A percentile compares a stretch with the other conserved stretches of the same genome.
phyloP scores from a whole-genome alignment of 2,113 vertebrate species.

The Rhinoptilus africanus region DNA sequence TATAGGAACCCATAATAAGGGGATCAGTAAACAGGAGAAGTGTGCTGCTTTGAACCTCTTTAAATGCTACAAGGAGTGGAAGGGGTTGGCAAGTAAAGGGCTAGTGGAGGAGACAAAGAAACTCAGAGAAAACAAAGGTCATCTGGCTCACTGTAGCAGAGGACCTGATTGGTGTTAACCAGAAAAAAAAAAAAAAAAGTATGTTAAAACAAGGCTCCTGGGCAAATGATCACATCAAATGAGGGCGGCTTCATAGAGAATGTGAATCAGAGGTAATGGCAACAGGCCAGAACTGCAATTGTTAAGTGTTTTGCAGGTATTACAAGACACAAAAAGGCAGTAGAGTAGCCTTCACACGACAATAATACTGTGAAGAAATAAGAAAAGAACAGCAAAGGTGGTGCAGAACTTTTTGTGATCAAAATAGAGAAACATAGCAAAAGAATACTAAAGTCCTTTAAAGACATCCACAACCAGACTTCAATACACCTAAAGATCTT shows the following conservation, averaged over 20 bases:
- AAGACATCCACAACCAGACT: neutral
- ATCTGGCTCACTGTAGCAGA: neutral
- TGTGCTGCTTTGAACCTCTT: neutral
- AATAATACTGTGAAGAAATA: neutral
- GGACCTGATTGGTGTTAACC: neutral
- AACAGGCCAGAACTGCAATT: rapidly evolving
- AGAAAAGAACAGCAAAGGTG: neutral
- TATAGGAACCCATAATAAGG: neutral
- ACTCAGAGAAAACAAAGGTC: neutral
- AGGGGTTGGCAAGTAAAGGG: neutral
- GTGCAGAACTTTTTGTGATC: neutral
- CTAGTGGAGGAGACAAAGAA: neutral
- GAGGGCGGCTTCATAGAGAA: neutral
- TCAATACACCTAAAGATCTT: neutral
- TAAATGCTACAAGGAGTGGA: neutral
- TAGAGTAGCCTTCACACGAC: neutral
- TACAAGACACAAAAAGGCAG: neutral
- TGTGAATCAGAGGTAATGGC: rapidly evolving
- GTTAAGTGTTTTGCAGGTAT: neutral
- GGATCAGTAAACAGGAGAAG: neutral
- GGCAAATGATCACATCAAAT: neutral
- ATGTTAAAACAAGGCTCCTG: neutral
- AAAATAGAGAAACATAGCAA: neutral
- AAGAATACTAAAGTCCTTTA: neutral
- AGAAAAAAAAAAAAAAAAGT: neutral